Evolutionary conservation across 2,113 vertebrate genomes (phyloP).

Genomic region (Phyllostomus hastatus): DNA sequence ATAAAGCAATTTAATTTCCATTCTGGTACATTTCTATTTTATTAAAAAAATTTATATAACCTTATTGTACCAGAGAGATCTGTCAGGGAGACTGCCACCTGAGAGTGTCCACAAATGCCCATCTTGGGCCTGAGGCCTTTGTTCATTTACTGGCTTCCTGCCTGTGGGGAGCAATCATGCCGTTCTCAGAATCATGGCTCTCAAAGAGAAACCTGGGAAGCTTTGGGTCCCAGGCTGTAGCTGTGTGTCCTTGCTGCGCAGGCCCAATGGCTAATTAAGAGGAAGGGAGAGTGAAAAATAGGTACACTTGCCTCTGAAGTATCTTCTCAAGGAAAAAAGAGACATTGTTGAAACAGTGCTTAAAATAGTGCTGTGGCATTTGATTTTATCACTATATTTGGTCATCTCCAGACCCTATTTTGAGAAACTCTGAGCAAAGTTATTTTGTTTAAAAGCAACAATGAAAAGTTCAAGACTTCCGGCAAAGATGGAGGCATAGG

Average conservation of each 20-base stretch:
- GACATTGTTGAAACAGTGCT: not conserved
- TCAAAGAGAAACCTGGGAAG: not conserved
- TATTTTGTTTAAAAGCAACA: slow-evolving; percentile 32
- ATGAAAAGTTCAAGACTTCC: not conserved
- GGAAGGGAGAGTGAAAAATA: not conserved
- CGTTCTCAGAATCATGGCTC: not conserved
- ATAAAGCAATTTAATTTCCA: not conserved
- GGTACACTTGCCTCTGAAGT: not conserved
- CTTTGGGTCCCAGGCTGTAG: not conserved
- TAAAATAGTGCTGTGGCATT: not conserved
- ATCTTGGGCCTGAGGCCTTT: not conserved
- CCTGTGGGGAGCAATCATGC: not conserved
- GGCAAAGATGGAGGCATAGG: too few species aligned
- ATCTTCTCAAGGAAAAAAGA: not conserved
- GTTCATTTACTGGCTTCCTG: not conserved
- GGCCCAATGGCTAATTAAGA: not conserved
- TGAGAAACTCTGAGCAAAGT: not conserved
- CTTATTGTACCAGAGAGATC: not conserved
- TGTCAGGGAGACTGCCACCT: not conserved
- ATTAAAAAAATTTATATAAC: not conserved
- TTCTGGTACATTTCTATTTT: slow-evolving; percentile 2
- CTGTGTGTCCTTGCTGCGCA: not conserved
- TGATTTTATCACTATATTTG: slow-evolving; percentile 8
- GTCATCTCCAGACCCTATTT: slow-evolving; percentile 10
- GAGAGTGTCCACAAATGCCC: not conserved